A percentile compares a stretch with the other conserved stretches of the same genome.
Evolutionary conservation across 2,113 vertebrate species (phyloP).

Genomic region (Naja naja): DNA sequence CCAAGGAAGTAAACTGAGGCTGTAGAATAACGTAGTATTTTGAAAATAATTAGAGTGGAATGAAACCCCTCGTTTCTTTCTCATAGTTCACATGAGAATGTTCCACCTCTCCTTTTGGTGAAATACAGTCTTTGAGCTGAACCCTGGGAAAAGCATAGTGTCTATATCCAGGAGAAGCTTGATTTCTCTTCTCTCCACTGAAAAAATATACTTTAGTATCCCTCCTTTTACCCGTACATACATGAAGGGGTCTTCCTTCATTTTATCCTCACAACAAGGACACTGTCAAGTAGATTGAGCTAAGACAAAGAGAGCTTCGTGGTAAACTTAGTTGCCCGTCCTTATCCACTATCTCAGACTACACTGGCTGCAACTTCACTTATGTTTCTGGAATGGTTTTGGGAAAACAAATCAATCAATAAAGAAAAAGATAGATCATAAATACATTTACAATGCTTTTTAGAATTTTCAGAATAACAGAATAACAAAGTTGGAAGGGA

Average conservation of each 20-base stretch:
- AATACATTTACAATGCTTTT: background rate
- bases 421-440: background rate
- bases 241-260: background rate
- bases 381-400: background rate
- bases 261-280: background rate
- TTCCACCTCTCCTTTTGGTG: background rate
- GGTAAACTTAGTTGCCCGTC: background rate
- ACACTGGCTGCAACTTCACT: background rate
- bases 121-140: background rate
- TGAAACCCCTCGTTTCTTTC: background rate
- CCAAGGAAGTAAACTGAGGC: background rate
- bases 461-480: background rate
- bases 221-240: background rate
- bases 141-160: background rate
- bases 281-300: background rate
- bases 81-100: background rate
- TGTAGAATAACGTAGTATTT: background rate
- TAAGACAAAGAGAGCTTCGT: background rate
- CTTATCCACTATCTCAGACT: background rate
- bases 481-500: background rate
- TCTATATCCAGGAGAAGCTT: background rate
- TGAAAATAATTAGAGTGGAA: background rate
- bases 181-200: too few species aligned
- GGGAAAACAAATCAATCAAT: background rate
- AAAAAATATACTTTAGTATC: background rate